Base-by-base conservation (phyloP, 1,140 invertebrate genomes). In the Achroia grisella region DNA sequence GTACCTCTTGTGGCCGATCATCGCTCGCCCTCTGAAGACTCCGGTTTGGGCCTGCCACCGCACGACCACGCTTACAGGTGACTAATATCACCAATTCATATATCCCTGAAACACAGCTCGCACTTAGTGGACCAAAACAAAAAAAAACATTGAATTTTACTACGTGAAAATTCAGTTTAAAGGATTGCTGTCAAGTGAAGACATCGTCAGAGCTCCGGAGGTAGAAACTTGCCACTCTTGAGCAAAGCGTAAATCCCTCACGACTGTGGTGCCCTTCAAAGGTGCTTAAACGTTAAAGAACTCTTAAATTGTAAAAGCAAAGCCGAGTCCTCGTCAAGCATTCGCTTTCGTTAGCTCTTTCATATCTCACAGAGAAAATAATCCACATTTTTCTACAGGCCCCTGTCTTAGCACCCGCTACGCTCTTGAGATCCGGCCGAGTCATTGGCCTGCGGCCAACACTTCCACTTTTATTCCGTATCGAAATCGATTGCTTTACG, bases 21-120 rank as follows among this genome's bases (percentile, higher is more conserved):
- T 86, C 89, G 92, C 67, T 93, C 93, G 43, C 93, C 93, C 37
- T 94, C 92, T 76, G 93, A 95, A 83, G 93, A 94, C 88, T 93
- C 92, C 78, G 93, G 93, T 62, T 89, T 95, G 68, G 93, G 93
- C 71, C 88, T 93, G 74, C 91, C 91, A 74, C 89, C 91, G 79
- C 87, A 88, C 83, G 89, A 92, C 79, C 86, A 90, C 86, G 85
- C 77, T 64, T 86, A 81, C 79, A 89, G 88, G 88, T 87, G 70
- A 80, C 47, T 15, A 17, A 31, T 30, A 31, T 27, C 39, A 52
- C 47, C 46, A 42, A 17, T 15, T 37, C 17, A 12, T 10, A 2
- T 35, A 1, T 15, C 8, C 4, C 17, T 23, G 17, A 23, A 23
- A 3, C 17, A 23, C 17, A 23, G 6, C 6, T 23, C 2, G 17